phyloP scores from a whole-genome alignment of 2,888 invertebrate species.

The Drosophila ustulata region DNA sequence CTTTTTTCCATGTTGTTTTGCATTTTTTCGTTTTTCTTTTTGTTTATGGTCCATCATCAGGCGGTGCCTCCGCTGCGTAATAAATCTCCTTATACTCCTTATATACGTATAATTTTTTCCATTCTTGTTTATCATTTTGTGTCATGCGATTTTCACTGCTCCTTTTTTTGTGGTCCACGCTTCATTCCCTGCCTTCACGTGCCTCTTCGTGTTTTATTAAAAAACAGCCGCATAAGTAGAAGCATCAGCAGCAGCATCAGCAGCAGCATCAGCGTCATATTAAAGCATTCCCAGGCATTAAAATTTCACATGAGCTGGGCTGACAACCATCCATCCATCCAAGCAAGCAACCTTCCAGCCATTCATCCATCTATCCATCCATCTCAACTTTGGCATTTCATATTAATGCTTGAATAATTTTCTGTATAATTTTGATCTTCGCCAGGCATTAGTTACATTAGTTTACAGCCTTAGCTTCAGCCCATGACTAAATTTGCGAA shows the following conservation, averaged over 20 bases:
- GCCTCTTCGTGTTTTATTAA: slow-evolving; percentile 69
- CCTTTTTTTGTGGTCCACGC: slow-evolving; percentile 35
- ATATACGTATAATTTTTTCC: slow-evolving; percentile 54
- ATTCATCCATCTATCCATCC: slow-evolving; percentile 58
- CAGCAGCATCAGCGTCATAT: slow-evolving; percentile 66
- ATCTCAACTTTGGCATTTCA: slow-evolving; percentile 76
- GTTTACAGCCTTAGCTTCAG: slow-evolving; percentile 45
- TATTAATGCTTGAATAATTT: slow-evolving; percentile 78
- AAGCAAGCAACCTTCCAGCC: slow-evolving; percentile 38
- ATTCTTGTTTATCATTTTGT: slow-evolving; percentile 80
- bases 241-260: slow-evolving; percentile 20
- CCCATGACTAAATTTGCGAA: slow-evolving; percentile 37
- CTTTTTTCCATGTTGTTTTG: slow-evolving; percentile 65
- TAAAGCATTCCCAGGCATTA: slow-evolving; percentile 78
- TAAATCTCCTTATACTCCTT: slow-evolving; percentile 71
- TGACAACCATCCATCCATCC: slow-evolving; percentile 53
- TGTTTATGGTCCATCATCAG: slow-evolving; percentile 79
- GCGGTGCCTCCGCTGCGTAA: slow-evolving; percentile 66
- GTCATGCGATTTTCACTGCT: slow-evolving; percentile 74
- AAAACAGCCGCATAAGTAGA: slow-evolving; percentile 33
- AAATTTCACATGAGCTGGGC: slow-evolving; percentile 70
- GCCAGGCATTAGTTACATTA: slow-evolving; percentile 66
- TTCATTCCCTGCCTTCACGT: slow-evolving; percentile 46
- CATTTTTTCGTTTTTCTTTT: slow-evolving; percentile 51
- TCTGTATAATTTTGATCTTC: slow-evolving; percentile 65